Base-by-base conservation (phyloP, 2,888 invertebrate genomes). In the Mystacides longicornis region DNA sequence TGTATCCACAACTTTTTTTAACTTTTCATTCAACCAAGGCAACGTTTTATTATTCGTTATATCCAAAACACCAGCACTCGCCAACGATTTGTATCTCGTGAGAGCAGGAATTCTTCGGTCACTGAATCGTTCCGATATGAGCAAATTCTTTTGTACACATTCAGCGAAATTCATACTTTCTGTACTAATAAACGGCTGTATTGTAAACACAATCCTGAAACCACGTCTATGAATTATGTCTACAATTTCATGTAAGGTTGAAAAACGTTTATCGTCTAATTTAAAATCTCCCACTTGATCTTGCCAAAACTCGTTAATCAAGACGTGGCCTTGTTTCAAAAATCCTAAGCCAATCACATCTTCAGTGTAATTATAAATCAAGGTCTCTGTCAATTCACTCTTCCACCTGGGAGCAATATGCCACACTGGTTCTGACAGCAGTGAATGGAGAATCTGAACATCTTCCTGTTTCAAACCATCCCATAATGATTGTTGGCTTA, bases 171-270 rank as follows among this genome's bases (percentile, higher is more conserved):
- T 90, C 1, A 74, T 73, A 61, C 93, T 92, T 64, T 92, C 90
- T 0, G 92, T 90, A 51, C 89, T 87, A 27, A 94, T 86, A 67
- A 91, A 95, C 0, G 95, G 94, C 66, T 93, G 93, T 0, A 94
- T 81, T n/a, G 91, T 87, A 62, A 95, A 84, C 0, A 88, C 89
- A 14, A 95, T 86, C 65, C 89, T 83, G 62, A 94, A 95, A 1
- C 93, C 93, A 60, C 92, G 77, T 27, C 93, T 78, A 61, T 87
- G 87, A 33, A 93, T 77, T 51, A 89, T 86, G 63, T 88, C 85
- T 5, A 93, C 85, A 1, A 88, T 88, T 55, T 85, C 83, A 55
- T 86, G 84, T 63, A 92, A 77, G 0, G 85, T 86, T 47, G 86
- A 85, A 67, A 95, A 95, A 56, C 92, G 75, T 23, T 73, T 75